Conservation (phyloP, 2,797 vertebrate genomes). For the Macroramphosus scolopax region DNA sequence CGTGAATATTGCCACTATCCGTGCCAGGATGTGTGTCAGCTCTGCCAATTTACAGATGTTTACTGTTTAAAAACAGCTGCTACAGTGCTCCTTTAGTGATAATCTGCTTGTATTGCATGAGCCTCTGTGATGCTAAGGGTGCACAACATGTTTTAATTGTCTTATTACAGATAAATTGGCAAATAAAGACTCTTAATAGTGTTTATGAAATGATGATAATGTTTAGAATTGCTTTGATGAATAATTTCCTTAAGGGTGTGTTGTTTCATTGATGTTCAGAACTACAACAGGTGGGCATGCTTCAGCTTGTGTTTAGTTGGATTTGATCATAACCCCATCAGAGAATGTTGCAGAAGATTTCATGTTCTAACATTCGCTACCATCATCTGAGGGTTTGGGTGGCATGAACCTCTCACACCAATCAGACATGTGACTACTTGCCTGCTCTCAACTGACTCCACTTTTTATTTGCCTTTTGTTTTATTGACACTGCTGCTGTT, state of each 20-base stretch:
- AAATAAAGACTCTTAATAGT: too few relatives aligned
- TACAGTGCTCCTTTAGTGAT: slow-evolving; percentile 46
- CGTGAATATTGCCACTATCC: slow-evolving; percentile 29
- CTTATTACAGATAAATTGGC: too few relatives aligned
- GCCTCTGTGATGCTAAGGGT: slow-evolving; percentile 45
- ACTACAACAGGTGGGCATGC: slow-evolving; percentile 42
- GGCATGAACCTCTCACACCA: slow-evolving; percentile 40
- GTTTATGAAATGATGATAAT: too few relatives aligned
- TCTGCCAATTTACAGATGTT: slow-evolving; percentile 21
- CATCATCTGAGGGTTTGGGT: slow-evolving; percentile 7
- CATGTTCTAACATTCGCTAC: slow-evolving; percentile 44
- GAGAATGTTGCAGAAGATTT: slow-evolving; percentile 36
- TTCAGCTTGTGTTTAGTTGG: slow-evolving; percentile 37
- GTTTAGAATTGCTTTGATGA: too few relatives aligned
- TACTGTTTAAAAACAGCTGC: slow-evolving; percentile 17
- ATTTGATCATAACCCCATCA: slow-evolving; percentile 43
- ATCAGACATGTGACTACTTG: neutral
- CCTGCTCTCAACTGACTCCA: slow-evolving; percentile 21
- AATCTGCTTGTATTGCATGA: slow-evolving; percentile 69
- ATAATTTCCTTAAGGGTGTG: too few relatives aligned
- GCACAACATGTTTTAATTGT: too few relatives aligned
- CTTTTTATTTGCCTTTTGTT: slow-evolving; percentile 4
- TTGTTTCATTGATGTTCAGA: too few relatives aligned
- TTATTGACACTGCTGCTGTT: slow-evolving; percentile 9
- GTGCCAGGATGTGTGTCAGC: slow-evolving; percentile 33